A percentile compares a stretch with the other conserved stretches of the same genome.
Conservation (phyloP, 1,140 invertebrate species). For the Drosophila repletoides region DNA sequence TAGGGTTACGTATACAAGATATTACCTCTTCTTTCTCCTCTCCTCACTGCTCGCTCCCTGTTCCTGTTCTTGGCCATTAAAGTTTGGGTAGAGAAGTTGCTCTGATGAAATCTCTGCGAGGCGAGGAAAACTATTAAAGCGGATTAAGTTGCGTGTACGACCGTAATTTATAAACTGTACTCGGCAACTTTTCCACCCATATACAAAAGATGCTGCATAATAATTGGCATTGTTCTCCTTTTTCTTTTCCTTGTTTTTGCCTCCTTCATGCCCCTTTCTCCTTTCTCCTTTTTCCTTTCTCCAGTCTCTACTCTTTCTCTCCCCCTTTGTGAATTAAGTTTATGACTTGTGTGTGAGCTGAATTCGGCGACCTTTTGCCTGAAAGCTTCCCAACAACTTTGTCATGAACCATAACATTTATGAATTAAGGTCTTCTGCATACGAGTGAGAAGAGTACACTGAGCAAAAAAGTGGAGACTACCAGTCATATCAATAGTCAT, state of each 20-base stretch:
- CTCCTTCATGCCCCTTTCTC: neutral
- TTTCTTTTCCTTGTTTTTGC: neutral
- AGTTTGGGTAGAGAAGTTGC: slow-evolving; percentile 28
- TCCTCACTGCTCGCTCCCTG: neutral
- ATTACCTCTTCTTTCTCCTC: neutral
- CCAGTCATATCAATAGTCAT: too few relatives aligned
- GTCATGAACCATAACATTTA: slow-evolving; percentile 35
- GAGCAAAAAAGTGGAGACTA: too few relatives aligned
- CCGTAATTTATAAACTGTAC: slow-evolving; percentile 49
- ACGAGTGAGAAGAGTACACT: too few relatives aligned
- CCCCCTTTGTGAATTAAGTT: slow-evolving; percentile 20
- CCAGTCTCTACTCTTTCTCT: neutral
- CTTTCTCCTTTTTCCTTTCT: neutral
- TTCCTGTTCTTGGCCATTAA: slow-evolving; percentile 2
- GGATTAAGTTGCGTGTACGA: slow-evolving; percentile 48
- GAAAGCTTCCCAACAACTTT: slow-evolving; percentile 46
- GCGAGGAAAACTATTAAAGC: slow-evolving; percentile 44
- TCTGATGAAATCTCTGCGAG: slow-evolving; percentile 30
- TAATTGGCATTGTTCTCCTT: slow-evolving; percentile 34
- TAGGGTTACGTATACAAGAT: slow-evolving; percentile 19
- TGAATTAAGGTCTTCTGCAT: slow-evolving; percentile 24
- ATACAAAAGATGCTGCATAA: slow-evolving; percentile 45
- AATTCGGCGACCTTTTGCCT: slow-evolving; percentile 43
- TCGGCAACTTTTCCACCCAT: slow-evolving; percentile 30
- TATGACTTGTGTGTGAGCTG: slow-evolving; percentile 24